Base-by-base conservation (phyloP, 2,113 vertebrate species). In the Atherinomorus stipes region DNA sequence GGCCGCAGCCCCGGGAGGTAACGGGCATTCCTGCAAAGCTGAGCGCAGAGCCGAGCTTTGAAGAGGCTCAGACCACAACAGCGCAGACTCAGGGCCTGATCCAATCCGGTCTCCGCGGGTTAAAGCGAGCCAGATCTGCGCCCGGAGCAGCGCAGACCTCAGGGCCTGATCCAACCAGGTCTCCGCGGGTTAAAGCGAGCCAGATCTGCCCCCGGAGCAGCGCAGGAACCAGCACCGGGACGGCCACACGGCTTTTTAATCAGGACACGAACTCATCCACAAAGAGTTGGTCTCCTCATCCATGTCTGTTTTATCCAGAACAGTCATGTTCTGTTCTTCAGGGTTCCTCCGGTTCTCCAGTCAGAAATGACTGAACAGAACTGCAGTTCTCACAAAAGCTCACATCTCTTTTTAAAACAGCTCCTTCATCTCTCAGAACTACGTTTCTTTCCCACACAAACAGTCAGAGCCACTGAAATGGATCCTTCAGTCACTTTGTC, bases 1-100 rank as follows among this genome's bases (percentile, higher is more conserved):
- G 49, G 57, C 64, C 69, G 23, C 40, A 54, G 23, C 9, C 70
- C 85, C 78, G 4, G 76, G 78, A 75, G 83, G 73, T 87, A 83
- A 90, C 76, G 62, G 56, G 50, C 81, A 89, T 88, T 90, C 90
- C 81, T 84, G 25, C 1, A 64, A n/a, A 68, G 71, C 64, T 90
- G 75, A 87, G 85, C 23, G 18, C 71, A 84, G 44, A 68, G 64
- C 22, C 0, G 22, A 1, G 59, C 74, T 85, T 81, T 78, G 80
- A 73, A 80, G 82, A 73, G 52, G 26, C 53, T 70, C 47, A 56
- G 52, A 91, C 88, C 86, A 73, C 87, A 86, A 78, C 81, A 84
- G 53, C 89, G 74, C 25, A 47, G 45, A 61, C 62, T 52, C 34
- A 1, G 66, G 84, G 61, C 66, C 47, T 21, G 31, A 80, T 67